Conservation (phyloP, 2,797 vertebrate species). For the Neomorphus geoffroyi region DNA sequence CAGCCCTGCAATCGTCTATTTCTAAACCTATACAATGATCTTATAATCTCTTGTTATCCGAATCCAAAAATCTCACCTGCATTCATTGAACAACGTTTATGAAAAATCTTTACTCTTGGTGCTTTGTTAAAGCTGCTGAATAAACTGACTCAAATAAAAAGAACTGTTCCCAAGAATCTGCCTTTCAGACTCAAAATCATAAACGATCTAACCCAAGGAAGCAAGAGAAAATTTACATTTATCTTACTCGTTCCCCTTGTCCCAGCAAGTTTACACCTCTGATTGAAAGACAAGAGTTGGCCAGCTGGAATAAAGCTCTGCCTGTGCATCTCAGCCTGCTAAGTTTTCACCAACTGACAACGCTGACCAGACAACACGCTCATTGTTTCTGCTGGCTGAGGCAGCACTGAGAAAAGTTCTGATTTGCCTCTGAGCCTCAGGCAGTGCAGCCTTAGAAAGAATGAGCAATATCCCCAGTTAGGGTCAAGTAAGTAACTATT, state of each 20-base stretch:
- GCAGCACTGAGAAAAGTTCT: not conserved
- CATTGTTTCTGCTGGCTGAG: not conserved
- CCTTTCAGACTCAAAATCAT: not conserved
- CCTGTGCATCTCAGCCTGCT: not conserved
- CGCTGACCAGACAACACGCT: not conserved
- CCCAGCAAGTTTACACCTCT: not conserved
- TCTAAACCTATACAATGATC: not conserved
- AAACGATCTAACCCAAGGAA: not conserved
- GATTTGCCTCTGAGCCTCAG: not conserved
- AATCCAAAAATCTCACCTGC: not conserved
- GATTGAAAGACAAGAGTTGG: not conserved
- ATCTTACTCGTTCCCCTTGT: not conserved
- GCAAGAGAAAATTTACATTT: not conserved
- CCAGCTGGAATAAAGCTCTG: not conserved
- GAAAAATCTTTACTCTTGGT: not conserved
- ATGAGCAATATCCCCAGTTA: rapidly evolving
- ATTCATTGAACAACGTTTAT: not conserved
- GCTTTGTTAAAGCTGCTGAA: not conserved
- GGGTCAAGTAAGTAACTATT: not conserved
- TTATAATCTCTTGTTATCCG: not conserved
- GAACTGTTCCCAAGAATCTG: not conserved
- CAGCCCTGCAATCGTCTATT: not conserved
- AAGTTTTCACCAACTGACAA: not conserved
- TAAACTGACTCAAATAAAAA: not conserved
- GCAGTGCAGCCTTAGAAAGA: not conserved